Conservation (phyloP, 2,797 vertebrate genomes). For the Okamejei kenojei region DNA sequence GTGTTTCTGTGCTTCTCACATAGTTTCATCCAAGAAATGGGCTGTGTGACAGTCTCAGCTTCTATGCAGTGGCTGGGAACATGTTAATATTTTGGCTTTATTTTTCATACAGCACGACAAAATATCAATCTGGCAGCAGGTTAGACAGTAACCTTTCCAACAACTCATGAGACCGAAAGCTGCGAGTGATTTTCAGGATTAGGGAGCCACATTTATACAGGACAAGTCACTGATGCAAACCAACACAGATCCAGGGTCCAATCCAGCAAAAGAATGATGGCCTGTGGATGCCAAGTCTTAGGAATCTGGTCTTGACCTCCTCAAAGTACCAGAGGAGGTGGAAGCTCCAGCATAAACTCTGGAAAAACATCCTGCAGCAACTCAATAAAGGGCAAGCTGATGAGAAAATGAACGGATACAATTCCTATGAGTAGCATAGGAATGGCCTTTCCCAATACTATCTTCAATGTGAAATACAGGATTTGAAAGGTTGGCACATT, state of each 20-base stretch:
- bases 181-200: background rate
- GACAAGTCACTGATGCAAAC: background rate
- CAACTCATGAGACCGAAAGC: background rate
- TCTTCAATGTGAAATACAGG: background rate
- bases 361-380: background rate
- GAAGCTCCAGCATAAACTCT: background rate
- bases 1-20: background rate
- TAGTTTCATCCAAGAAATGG: background rate
- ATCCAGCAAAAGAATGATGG: background rate
- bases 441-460: background rate
- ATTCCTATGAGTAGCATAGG: background rate
- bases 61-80: background rate
- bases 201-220: background rate
- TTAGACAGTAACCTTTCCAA: background rate
- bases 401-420: background rate
- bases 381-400: background rate
- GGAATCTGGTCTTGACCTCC: background rate
- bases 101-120: background rate
- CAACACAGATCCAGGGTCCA: background rate
- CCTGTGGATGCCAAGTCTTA: background rate
- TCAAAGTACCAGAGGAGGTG: background rate
- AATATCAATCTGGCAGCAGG: too few relatives aligned
- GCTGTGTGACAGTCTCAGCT: background rate
- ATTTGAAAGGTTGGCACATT: background rate
- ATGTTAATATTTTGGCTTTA: background rate